Evolutionary conservation across 2,797 vertebrate species (phyloP), one percentile per base, ranked within the genome.

Genomic region (Eidolon dupreanum): DNA sequence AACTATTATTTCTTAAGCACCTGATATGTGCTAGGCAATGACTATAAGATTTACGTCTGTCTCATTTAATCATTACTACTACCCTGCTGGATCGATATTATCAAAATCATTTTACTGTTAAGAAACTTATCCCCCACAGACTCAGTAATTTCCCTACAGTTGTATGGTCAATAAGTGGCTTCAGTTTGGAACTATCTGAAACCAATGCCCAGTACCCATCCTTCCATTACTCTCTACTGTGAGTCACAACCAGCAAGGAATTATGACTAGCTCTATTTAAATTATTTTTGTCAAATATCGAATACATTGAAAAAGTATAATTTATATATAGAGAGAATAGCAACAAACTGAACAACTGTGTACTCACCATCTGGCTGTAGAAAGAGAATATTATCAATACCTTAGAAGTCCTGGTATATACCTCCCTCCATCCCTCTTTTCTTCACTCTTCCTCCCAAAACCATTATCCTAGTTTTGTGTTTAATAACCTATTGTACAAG

Each of bases 271-370:
- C 26, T 57, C 55, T 68, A 55, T 65, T 79, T 70, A 51, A 46
- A 31, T 94, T 57, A 68, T 82, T 93, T 91, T 70, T 82, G 43
- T 68, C 51, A 57, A 71, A 85, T 91, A 86, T 51, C n/a, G 51
- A 90, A 6, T 59, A 43, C n/a, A 63, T 84, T 91, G 7, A 71
- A 66, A 61, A 85, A 43, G 33, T 31, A 6, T 87, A 57, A 91
- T 57, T 51, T 41, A 19, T 79, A 6, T 83, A 13, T 53, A 12
- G n/a, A 59, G 20, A 94, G 24, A 66, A 85, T 59, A 70, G 33
- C 41, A 61, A 63, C 43, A 85, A 59, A 66, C 61, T 33, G 22
- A 90, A 57, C 3, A 59, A 15, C n/a, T 74, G 22, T 89, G 46
- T 63, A 15, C 15, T 73, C 15, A 31, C 4, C n/a, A 65, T 28